Conservation (phyloP, 2,888 invertebrate genomes). For the Cephus rjabovi region DNA sequence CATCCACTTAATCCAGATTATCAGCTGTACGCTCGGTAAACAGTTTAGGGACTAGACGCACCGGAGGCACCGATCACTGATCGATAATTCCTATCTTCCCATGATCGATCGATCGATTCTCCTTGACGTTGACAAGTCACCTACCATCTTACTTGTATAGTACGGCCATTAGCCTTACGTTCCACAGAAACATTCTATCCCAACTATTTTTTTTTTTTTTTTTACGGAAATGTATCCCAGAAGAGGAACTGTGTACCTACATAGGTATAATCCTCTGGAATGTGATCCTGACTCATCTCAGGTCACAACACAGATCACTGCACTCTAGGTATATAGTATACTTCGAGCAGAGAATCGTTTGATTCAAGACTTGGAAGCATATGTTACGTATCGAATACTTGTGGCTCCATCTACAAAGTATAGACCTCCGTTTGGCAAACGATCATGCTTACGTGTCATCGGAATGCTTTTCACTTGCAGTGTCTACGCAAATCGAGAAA, state of each 20-base stretch:
- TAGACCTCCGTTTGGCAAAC: not conserved
- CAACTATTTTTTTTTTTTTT: not conserved
- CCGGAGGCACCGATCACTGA: not conserved
- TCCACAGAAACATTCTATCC: not conserved
- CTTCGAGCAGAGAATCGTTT: not conserved
- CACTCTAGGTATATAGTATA: not conserved
- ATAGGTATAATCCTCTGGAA: not conserved
- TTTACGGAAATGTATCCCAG: not conserved
- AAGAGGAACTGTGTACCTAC: not conserved
- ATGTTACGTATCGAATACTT: no score
- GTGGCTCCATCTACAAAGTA: no score
- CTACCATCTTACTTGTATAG: not conserved
- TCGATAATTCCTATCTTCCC: not conserved
- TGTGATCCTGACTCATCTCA: not conserved
- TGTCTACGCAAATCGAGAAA: not conserved
- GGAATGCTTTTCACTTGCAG: not conserved
- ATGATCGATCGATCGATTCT: not conserved
- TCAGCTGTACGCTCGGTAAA: not conserved
- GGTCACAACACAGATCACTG: not conserved
- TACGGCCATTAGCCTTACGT: not conserved
- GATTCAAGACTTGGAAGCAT: not conserved
- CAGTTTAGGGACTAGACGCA: not conserved
- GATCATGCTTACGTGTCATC: not conserved
- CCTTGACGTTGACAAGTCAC: not conserved
- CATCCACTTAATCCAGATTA: conserved; percentile 3